These are phyloP conservation scores for Pecten maximus DNA, from an alignment of 2,888 invertebrate genomes.

Conservation along the genomic window DNA sequence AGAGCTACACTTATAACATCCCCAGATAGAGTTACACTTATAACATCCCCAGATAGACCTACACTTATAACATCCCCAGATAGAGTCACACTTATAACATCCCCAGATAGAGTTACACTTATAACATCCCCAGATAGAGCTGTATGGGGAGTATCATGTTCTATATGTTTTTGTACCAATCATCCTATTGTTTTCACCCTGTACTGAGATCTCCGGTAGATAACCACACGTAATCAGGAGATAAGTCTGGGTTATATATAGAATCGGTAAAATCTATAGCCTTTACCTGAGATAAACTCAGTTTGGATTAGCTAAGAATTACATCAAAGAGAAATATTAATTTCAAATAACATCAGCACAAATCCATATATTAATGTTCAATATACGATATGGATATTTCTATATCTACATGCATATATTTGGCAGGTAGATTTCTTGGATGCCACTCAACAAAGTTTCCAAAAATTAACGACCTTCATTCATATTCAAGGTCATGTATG, in stretches of 20 bases:
- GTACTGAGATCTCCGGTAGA: neutral
- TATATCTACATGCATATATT: no score
- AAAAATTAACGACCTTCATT: no score
- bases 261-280: neutral
- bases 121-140: neutral
- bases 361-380: neutral
- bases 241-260: neutral
- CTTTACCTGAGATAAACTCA: neutral
- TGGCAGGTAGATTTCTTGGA: no score
- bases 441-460: no score
- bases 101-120: no score
- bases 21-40: no score
- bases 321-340: neutral
- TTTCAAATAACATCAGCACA: neutral
- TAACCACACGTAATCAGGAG: neutral
- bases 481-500: no score
- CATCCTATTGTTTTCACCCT: neutral
- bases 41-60: no score
- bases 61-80: no score
- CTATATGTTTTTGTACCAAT: neutral
- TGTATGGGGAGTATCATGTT: neutral
- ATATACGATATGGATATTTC: no score
- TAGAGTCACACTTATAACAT: no score
- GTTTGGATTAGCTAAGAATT: neutral
- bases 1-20: no score